Evolutionary conservation across 2,113 vertebrate genomes (phyloP).

Genomic region (Bagarius yarrelli): DNA sequence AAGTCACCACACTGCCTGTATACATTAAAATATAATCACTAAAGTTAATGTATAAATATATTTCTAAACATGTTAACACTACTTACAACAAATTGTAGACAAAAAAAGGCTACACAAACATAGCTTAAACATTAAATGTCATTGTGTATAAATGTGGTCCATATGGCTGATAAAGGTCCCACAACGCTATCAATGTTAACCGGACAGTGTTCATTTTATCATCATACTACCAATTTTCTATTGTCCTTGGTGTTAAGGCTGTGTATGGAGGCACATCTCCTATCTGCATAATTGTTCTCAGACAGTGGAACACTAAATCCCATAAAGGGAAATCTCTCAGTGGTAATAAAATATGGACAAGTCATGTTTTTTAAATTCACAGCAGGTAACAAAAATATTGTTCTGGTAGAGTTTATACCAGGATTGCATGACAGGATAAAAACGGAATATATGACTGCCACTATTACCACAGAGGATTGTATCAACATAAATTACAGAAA

Average conservation of each 20-base stretch:
- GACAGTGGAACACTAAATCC: constrained; percentile 23
- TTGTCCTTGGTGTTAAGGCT: not conserved
- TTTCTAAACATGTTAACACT: not conserved
- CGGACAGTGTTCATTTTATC: not conserved
- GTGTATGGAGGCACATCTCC: constrained; percentile 4
- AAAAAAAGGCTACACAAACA: not conserved
- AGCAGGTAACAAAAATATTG: constrained; percentile 24
- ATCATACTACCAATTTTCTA: not conserved
- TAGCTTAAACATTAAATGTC: not conserved
- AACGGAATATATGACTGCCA: not conserved
- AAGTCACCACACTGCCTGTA: too few species aligned
- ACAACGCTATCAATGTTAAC: not conserved
- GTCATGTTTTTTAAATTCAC: not conserved
- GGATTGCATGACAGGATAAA: not conserved
- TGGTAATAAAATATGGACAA: constrained; percentile 38
- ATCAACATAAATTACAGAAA: not conserved
- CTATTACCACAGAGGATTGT: not conserved
- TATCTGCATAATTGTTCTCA: constrained; percentile 36
- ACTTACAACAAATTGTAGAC: not conserved
- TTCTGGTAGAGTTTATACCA: not conserved
- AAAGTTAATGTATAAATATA: too few species aligned
- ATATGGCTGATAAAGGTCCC: not conserved
- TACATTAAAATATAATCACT: too few species aligned
- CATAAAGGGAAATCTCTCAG: constrained; percentile 31
- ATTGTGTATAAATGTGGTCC: not conserved